Percentiles rank a stretch among this genome's conserved stretches.
Conservation (phyloP, 2,797 vertebrate genomes). For the Pitangus sulphuratus region DNA sequence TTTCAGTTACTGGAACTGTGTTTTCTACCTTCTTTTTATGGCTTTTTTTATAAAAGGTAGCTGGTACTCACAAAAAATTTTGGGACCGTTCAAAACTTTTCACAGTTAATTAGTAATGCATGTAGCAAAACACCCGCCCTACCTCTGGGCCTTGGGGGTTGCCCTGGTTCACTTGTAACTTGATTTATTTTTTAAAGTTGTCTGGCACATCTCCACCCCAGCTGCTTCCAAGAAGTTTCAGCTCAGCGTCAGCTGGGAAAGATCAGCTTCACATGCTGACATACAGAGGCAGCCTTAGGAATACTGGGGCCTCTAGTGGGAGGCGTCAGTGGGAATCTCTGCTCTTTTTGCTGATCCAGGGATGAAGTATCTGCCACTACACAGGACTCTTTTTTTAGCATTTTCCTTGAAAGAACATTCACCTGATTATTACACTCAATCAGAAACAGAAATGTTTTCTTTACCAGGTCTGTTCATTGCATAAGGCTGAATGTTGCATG, state of each 20-base stretch:
- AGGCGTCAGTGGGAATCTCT: constrained; percentile 46
- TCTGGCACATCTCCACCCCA: constrained; percentile 71
- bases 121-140: constrained; percentile 73
- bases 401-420: constrained; percentile 10
- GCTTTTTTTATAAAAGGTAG: constrained; percentile 67
- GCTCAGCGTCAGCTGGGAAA: constrained; percentile 68
- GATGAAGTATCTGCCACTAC: constrained; percentile 33
- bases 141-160: constrained; percentile 67
- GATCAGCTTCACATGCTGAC: constrained; percentile 74
- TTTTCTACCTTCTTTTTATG: constrained; percentile 51
- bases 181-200: constrained; percentile 73
- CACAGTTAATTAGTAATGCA: constrained; percentile 76
- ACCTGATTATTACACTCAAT: constrained; percentile 6
- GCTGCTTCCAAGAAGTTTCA: constrained; percentile 71
- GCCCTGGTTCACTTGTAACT: constrained; percentile 69
- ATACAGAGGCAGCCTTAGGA: constrained; percentile 63
- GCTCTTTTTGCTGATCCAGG: constrained; percentile 43
- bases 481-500: neutral
- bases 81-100: constrained; percentile 69
- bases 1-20: constrained; percentile 58
- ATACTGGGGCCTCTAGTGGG: constrained; percentile 47
- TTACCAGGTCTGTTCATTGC: constrained; percentile 27
- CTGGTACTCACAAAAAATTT: constrained; percentile 60
- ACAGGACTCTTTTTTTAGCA: neutral
- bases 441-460: constrained; percentile 28